Percentiles rank a stretch among this genome's conserved stretches.
Evolutionary conservation across 2,113 vertebrate genomes (phyloP).

Genomic region (Piliocolobus tephrosceles): DNA sequence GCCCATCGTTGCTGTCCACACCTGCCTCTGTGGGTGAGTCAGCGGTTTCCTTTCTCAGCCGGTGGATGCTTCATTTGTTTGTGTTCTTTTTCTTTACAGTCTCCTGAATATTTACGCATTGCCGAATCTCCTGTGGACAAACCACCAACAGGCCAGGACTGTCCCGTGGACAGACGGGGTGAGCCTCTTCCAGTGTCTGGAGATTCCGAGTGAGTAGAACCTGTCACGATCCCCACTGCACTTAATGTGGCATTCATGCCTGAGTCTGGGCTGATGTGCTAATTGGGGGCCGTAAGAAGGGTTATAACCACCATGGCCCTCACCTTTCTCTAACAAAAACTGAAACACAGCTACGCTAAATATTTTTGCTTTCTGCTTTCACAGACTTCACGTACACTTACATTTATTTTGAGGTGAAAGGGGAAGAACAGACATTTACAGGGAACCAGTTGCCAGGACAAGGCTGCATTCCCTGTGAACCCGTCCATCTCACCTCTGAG

Average conservation of each 20-base stretch:
- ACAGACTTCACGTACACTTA: no score
- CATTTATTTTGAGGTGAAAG: background rate
- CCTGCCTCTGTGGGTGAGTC: background rate
- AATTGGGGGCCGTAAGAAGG: rapidly evolving
- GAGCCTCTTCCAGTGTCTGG: background rate
- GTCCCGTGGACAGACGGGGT: background rate
- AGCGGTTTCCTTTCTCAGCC: background rate
- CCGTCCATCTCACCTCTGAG: rapidly evolving
- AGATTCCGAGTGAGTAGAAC: constrained; percentile 11
- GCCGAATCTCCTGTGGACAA: background rate
- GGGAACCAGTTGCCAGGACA: background rate
- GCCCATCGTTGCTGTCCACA: background rate
- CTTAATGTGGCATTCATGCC: rapidly evolving
- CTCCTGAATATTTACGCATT: background rate
- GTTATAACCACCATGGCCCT: rapidly evolving
- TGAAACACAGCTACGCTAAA: rapidly evolving
- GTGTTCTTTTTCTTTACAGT: background rate
- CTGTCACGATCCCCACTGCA: rapidly evolving
- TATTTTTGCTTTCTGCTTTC: background rate
- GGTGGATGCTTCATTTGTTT: background rate
- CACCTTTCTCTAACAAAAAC: background rate
- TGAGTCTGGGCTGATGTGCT: background rate
- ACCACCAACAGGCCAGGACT: rapidly evolving
- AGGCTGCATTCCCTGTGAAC: background rate
- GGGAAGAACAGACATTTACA: background rate